Evolutionary conservation across 2,113 vertebrate genomes (phyloP), one percentile per base, ranked within the genome.

Genomic region (Megaleporinus macrocephalus): DNA sequence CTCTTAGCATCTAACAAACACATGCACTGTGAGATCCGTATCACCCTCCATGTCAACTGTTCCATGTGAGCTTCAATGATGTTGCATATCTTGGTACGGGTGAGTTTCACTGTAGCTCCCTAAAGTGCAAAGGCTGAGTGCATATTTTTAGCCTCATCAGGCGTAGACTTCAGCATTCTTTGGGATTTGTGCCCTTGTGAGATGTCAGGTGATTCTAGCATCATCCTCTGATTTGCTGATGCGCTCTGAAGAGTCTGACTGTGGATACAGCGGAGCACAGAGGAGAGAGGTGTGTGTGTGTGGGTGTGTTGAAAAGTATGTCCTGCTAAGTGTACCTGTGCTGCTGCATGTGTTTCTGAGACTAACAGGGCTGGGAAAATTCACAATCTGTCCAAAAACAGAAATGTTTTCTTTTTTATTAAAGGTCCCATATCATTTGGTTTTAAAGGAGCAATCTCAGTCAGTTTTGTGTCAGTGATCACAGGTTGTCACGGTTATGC

Each of bases 141-240:
- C 59, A 68, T 33, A 51, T 80, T 80, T 55, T 78, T 79, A 27
- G 55, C 24, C 29, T 72, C 73, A 65, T 72, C 66, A 74, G 7
- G 3, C 20, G 29, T 22, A 73, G 16, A 51, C 27, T 61, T 70
- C 62, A 26, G 10, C 29, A 84, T 62, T 29, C 57, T 53, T 69
- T 76, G 22, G 73, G n/a, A 61, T 41, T 70, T n/a, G 36, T 84
- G 41, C 55, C 77, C 63, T 55, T 71, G 44, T 55, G 77, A 44
- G 70, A 75, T 30, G 55, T 63, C 68, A 80, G 57, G 62, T 66
- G 63, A 73, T 73, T 66, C 24, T 29, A 27, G 44, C 47, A 27
- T 47, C 41, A 41, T 41, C n/a, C 24, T 41, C 10, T 73, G 75
- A 59, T 61, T 62, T n/a, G 47, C 66, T 72, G 73, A 76, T 65